Evolutionary conservation across 2,888 invertebrate genomes (phyloP), one percentile per base, ranked within the genome.

Genomic region (Epinotia demarniana): DNA sequence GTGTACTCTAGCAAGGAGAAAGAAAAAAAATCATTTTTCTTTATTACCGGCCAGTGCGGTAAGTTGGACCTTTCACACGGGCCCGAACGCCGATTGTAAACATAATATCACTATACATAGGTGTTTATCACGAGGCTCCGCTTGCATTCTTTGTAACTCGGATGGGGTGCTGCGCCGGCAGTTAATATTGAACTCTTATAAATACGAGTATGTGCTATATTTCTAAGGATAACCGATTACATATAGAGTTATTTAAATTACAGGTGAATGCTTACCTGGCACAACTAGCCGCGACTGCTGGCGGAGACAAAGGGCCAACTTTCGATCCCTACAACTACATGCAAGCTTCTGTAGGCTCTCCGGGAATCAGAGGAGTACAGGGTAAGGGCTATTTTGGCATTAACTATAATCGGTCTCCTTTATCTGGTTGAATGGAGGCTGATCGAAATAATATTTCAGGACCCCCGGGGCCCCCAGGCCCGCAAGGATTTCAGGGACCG

Each of bases 401-500:
- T 55, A 16, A 53, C 16, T n/a, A 53, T 53, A 53, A n/a, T 2
- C 53, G 8, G n/a, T 53, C 4, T 49, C 16, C 53, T 5, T 39
- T 53, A 53, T 53, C n/a, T 53, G 53, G 6, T n/a, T 5, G 8
- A 39, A 39, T 58, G 18, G 43, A 43, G 23, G 49, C 27, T 49
- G 13, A 39, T 3, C 13, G 2, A 13, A 69, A 60, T 60, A 43
- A 62, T 70, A 63, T n/a, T 23, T 27, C 53, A 94, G 94, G 94
- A 77, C 92, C 92, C 0, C 92, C 92, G 84, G 94, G 94, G 6
- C 93, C 93, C 0, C 92, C 93, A 1, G 94, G 94, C 1, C 96
- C 97, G 0, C 97, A 97, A 90, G 98, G 98, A 16, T 97, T 98
- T 80, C 97, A 97, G 93, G 97, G 98, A 3, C 94, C 95, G 18